Conservation (phyloP, 2,797 vertebrate species). For the Acanthurus lineatus region DNA sequence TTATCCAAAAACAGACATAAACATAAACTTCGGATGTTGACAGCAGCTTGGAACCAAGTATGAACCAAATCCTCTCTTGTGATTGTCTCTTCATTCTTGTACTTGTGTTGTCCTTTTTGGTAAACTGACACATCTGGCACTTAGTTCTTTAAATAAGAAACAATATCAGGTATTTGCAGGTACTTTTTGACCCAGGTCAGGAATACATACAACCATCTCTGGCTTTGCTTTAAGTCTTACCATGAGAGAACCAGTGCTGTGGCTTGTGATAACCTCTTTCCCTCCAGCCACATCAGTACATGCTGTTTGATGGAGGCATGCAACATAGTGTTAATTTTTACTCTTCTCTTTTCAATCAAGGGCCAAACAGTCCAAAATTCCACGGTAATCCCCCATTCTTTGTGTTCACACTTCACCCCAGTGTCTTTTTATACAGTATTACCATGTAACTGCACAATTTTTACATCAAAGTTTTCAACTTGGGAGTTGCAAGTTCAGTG, state of each 20-base stretch:
- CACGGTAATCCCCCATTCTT: slow-evolving; percentile 82
- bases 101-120: background rate
- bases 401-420: slow-evolving; percentile 71
- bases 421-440: slow-evolving; percentile 52
- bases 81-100: background rate
- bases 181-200: slow-evolving; percentile 49
- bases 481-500: slow-evolving; percentile 48
- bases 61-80: background rate
- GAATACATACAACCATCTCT: background rate
- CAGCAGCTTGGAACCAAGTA: background rate
- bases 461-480: slow-evolving; percentile 48
- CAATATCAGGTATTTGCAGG: slow-evolving; percentile 47
- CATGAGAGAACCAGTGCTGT: slow-evolving; percentile 33
- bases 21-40: background rate
- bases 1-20: background rate
- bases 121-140: slow-evolving; percentile 33
- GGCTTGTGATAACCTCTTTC: slow-evolving; percentile 56
- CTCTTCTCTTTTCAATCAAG: slow-evolving; percentile 87
- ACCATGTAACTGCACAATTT: slow-evolving; percentile 53
- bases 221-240: slow-evolving; percentile 45
- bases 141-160: background rate
- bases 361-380: slow-evolving; percentile 87
- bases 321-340: slow-evolving; percentile 83
- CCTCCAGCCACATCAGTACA: slow-evolving; percentile 53
- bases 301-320: slow-evolving; percentile 73